Conservation (phyloP, 1,140 invertebrate species). For the Ips typographus region DNA sequence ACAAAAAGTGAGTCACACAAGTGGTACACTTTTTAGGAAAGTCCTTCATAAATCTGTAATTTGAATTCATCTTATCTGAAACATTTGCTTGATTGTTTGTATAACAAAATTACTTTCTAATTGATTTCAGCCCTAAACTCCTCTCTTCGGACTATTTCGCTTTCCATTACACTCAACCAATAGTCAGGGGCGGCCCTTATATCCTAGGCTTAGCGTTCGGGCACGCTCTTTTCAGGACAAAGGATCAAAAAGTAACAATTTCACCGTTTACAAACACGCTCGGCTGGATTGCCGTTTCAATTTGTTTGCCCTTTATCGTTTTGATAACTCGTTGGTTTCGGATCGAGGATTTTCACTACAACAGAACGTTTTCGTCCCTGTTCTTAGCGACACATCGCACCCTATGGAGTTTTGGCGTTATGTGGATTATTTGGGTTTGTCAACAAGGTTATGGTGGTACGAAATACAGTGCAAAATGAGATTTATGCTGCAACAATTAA, state of each 20-base stretch:
- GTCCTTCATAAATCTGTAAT: too few species aligned
- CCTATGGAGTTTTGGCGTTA: constrained; percentile 39
- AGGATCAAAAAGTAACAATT: constrained; percentile 34
- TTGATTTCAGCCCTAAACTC: constrained; percentile 7
- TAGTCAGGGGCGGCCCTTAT: constrained; percentile 38
- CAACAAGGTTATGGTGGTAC: constrained; percentile 34
- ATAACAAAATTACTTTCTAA: not conserved
- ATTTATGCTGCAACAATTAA: not conserved
- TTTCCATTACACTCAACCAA: constrained; percentile 36
- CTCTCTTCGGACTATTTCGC: constrained; percentile 35
- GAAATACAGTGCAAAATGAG: not conserved
- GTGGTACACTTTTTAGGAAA: too few species aligned
- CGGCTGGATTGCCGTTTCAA: constrained; percentile 35
- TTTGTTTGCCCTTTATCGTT: constrained; percentile 34
- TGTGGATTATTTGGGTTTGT: constrained; percentile 43
- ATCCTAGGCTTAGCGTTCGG: constrained; percentile 41
- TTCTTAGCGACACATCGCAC: constrained; percentile 38
- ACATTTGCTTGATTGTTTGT: not conserved
- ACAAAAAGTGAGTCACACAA: too few species aligned
- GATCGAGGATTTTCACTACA: constrained; percentile 38
- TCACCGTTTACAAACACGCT: constrained; percentile 22
- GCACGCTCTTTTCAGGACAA: constrained; percentile 38
- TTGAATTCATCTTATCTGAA: not conserved
- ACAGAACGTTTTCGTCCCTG: constrained; percentile 34
- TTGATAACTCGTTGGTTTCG: constrained; percentile 37